Evolutionary conservation across 1,140 invertebrate species (phyloP), one percentile per base, ranked within the genome.

Genomic region (Drosophila ficusphila): DNA sequence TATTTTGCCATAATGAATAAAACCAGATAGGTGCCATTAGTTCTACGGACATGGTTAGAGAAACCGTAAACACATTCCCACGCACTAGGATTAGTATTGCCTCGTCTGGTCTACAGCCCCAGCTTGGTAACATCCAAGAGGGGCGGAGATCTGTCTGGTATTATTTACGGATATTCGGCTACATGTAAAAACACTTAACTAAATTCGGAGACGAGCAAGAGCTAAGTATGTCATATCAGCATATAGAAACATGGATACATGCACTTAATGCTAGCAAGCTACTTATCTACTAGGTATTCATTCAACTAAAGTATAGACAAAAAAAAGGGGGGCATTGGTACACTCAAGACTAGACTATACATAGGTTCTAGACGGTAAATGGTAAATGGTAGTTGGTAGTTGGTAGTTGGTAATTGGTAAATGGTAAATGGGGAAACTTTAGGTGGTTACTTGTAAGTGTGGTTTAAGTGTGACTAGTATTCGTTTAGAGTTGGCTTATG

Each of bases 341-440:
- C 81, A 73, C 78, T 79, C 65, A 76, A 79, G 79, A 85, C 71
- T 85, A 85, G 76, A 86, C 76, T 86, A 81, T 88, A 86, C 67
- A 85, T 52, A 9, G 16, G n/a, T 11, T 25, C 18, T 7, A 42
- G 29, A 29, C 19, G 33, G 38, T 23, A 16, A 9, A 12, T 34
- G 27, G 16, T 57, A 33, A 1, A 5, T 8, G 16, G 25, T 6
- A 23, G 5, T 14, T 9, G n/a, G n/a, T n/a, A n/a, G n/a, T 18
- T 25, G 27, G 33, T 42, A n/a, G n/a, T n/a, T n/a, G n/a, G n/a
- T n/a, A n/a, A n/a, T n/a, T n/a, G n/a, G n/a, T n/a, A n/a, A n/a
- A n/a, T n/a, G n/a, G n/a, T n/a, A 23, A 19, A 19, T 18, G 58
- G 9, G 18, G 0, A 18, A 11, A 25, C 57, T 12, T 65, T 67